Evolutionary conservation across 2,888 invertebrate species (phyloP), one percentile per base, ranked within the genome.

Genomic region (Gastracanthus pulcherrimus): DNA sequence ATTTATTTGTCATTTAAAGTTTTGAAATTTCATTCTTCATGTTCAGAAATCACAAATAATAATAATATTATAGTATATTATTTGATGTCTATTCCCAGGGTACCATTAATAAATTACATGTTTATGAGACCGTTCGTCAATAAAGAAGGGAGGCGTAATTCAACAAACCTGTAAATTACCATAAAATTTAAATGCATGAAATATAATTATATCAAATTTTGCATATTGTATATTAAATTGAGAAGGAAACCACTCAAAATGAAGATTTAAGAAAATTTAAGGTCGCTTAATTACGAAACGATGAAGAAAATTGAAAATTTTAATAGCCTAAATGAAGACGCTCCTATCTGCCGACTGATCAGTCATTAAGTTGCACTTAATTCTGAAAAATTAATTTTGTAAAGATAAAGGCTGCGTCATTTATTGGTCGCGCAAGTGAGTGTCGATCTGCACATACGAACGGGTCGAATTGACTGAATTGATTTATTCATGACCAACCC

Each of bases 401-500:
- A 31, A 64, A 71, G 38, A 78, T 64, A 78, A 71, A 34, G 48
- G 77, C 26, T 70, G 29, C 41, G 11, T 26, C 58, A 51, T 77
- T 62, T 70, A 62, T 70, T 23, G 48, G 34, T 9, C 9, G 11
- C n/a, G 13, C n/a, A 26, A n/a, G n/a, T 7, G 29, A 51, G 51
- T 4, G n/a, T 66, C 26, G n/a, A 66, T 36, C 16, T 48, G 13
- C 62, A 36, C 67, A 69, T n/a, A n/a, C n/a, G n/a, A 67, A 62
- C 36, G 34, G 45, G 29, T n/a, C 48, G 64, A 78, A 71, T 62
- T 45, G 60, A 69, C 83, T 78, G 82, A 86, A 84, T 82, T 86
- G 86, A 87, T 87, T 87, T 87, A 87, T 87, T 87, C 87, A 87
- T 86, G 85, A 83, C 60, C 85, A 79, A 84, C 87, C 86, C 86